Base-by-base conservation (phyloP, 2,888 invertebrate genomes). In the Hydroisotoma schaefferi region DNA sequence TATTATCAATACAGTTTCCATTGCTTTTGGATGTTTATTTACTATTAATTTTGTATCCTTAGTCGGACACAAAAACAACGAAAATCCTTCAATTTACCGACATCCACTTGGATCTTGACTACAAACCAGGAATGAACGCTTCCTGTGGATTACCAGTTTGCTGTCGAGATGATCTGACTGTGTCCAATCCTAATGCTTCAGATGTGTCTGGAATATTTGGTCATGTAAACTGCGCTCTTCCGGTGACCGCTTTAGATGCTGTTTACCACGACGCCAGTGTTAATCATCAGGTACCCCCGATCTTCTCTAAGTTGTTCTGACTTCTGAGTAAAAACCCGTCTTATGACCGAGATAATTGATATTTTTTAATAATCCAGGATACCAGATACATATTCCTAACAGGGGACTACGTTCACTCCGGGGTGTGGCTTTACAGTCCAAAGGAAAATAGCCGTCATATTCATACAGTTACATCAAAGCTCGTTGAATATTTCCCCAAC, bases 31-130 rank as follows among this genome's bases (percentile, higher is more conserved):
- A n/a, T n/a, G n/a, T n/a, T n/a, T n/a, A n/a, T n/a, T n/a, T n/a
- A n/a, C n/a, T 40, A 40, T 18, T 5, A 18, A 15, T 40, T 4
- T 8, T 4, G 5, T 5, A 10, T 18, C n/a, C 20, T 5, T 20
- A 40, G 40, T 10, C 8, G 15, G 20, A 40, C n/a, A 40, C 40
- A 15, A 20, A 40, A 15, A 40, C 40, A 20, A 88, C 91, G 76
- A 92, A 94, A 80, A 91, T 97, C n/a, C 81, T 98, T 6, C 98
- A 98, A 75, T 82, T 98, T 68, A 93, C 94, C 0, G 98, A 98
- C 76, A 91, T 95, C 0, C 98, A 98, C 77, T 88, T 90, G 74
- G 98, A 98, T 79, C 89, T 92, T 0, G 88, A 91, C 74, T 98
- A 98, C 75, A 84, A 86, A 63, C 90, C 89, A 80, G 91, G 88